phyloP scores from a whole-genome alignment of 1,140 invertebrate species.

The Papilio machaon region DNA sequence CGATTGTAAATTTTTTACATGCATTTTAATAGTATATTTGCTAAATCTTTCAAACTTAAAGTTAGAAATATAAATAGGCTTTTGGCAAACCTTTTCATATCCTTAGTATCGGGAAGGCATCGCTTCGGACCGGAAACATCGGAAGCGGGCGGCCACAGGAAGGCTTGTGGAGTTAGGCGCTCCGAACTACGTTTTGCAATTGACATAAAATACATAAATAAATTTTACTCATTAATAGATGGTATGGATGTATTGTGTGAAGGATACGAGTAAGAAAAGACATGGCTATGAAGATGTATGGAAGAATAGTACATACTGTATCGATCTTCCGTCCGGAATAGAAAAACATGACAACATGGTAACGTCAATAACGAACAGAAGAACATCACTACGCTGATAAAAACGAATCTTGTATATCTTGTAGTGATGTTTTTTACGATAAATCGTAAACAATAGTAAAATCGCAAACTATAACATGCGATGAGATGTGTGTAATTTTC shows the following conservation, averaged over 20 bases:
- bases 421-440: constrained; percentile 4
- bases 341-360: too few species aligned
- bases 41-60: background rate
- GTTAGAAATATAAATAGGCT: background rate
- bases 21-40: too few species aligned
- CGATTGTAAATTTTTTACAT: too few species aligned
- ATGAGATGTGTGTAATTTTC: constrained; percentile 63
- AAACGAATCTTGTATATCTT: too few species aligned
- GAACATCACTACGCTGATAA: too few species aligned
- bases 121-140: constrained; percentile 46
- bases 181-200: background rate
- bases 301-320: too few species aligned
- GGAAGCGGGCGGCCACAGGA: constrained; percentile 61
- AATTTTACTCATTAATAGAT: background rate
- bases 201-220: background rate
- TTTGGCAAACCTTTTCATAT: background rate
- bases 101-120: background rate
- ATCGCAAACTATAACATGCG: constrained; percentile 45
- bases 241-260: background rate
- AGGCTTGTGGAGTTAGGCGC: constrained; percentile 40
- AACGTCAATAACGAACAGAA: too few species aligned
- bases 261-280: background rate
- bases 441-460: constrained; percentile 44
- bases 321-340: too few species aligned
- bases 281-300: too few species aligned